Evolutionary conservation across 2,113 vertebrate genomes (phyloP), one percentile per base, ranked within the genome.

Genomic region (Ceyx cyanopectus): DNA sequence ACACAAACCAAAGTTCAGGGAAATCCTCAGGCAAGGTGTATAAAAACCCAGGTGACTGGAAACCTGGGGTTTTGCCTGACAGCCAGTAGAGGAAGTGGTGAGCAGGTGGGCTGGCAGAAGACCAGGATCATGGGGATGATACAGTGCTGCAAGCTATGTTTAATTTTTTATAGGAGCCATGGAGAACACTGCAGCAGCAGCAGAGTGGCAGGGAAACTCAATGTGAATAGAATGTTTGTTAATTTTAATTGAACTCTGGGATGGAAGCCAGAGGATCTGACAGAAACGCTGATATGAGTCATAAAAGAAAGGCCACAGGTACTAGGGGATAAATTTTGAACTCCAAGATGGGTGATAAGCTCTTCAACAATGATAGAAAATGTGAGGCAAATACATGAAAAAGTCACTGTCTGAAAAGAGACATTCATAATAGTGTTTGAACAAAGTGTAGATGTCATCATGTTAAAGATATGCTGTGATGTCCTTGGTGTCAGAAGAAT

Each of bases 241-340:
- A 87, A 80, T 92, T 95, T 65, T 77, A 76, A 80, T 94, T 90
- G 88, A 88, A 87, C 18, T 85, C 54, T 69, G 63, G 67, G 79
- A 51, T 9, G 68, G 67, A 76, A 93, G 54, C 37, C 72, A 93
- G 56, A 37, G 23, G 30, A 82, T 77, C 67, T 93, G 76, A 80
- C 60, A 88, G 41, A 80, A 90, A 41, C 58, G 53, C 54, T 41
- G 60, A 66, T 20, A 32, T 22, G 27, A 80, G 41, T 73, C 9
- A 65, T 34, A 82, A 89, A 76, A 74, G 21, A 76, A 91, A 72
- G 54, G 51, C 37, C 73, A 69, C 50, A 91, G 72, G 76, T 83
- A 85, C 3, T 10, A 16, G 13, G 41, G 14, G 29, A 43, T 87
- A 50, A 34, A 69, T 87, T 74, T 46, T 22, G 34, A 79, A 53